These are phyloP conservation scores for Poecilia velifera DNA, from an alignment of 2,797 vertebrate species.

Conservation along the genomic window DNA sequence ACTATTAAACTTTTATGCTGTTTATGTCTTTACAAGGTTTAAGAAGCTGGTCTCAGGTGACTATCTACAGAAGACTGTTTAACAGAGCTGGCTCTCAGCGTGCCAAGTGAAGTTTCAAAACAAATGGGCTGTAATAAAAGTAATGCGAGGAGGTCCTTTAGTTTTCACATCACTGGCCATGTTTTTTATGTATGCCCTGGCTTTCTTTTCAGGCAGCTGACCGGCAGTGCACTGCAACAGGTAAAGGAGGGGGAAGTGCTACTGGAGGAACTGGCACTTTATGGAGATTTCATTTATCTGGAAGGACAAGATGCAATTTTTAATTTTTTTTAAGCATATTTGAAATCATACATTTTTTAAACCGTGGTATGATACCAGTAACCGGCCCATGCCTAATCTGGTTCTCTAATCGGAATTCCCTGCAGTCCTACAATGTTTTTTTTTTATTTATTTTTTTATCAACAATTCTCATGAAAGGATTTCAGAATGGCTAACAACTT, in stretches of 20 bases:
- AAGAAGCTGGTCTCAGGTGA: background rate
- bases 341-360: background rate
- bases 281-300: background rate
- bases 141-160: background rate
- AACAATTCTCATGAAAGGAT: slow-evolving; percentile 69
- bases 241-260: background rate
- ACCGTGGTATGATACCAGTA: background rate
- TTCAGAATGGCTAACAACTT: slow-evolving; percentile 70
- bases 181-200: background rate
- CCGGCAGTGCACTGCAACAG: background rate
- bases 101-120: background rate
- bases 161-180: background rate
- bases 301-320: background rate
- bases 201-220: background rate
- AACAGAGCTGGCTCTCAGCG: background rate
- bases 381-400: background rate
- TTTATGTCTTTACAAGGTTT: slow-evolving; percentile 1
- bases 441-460: slow-evolving; percentile 45
- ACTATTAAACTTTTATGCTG: background rate
- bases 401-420: slow-evolving; percentile 56
- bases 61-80: background rate
- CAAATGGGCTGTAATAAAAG: background rate
- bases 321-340: background rate
- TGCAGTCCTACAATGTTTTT: slow-evolving; percentile 46
- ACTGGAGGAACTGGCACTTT: background rate